phyloP scores from a whole-genome alignment of 2,888 invertebrate genomes.

The Tipula unca region DNA sequence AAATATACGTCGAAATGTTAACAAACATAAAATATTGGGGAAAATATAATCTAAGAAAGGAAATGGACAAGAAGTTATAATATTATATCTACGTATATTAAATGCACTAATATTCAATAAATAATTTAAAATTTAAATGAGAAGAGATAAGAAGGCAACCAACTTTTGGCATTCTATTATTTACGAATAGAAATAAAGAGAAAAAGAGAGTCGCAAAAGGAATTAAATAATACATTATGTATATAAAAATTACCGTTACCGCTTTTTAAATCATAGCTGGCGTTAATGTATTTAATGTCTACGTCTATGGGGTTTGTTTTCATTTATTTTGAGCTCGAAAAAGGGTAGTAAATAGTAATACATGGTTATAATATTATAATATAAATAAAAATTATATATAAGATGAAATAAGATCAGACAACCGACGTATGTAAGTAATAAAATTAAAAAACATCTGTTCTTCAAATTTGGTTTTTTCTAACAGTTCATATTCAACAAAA shows the following conservation, averaged over 20 bases:
- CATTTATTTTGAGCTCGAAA: background rate
- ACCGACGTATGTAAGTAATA: conserved; percentile 14
- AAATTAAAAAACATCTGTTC: conserved; percentile 17
- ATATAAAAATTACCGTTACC: background rate
- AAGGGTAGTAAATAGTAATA: background rate
- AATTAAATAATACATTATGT: background rate
- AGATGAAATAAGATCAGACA: conserved; percentile 16
- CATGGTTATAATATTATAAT: background rate
- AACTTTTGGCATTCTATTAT: background rate
- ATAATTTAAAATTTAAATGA: background rate
- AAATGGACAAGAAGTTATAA: background rate
- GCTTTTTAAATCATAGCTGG: background rate
- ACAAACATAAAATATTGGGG: background rate
- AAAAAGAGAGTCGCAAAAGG: background rate
- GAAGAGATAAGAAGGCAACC: background rate
- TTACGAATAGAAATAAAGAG: background rate
- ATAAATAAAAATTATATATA: background rate
- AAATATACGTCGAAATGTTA: background rate
- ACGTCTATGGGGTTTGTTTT: background rate
- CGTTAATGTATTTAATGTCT: background rate
- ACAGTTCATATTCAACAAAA: background rate
- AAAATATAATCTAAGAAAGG: background rate
- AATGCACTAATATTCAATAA: conserved; percentile 14
- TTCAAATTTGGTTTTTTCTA: background rate
- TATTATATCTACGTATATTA: background rate